phyloP scores from a whole-genome alignment of 2,888 invertebrate genomes.

The Dioctria linearis region DNA sequence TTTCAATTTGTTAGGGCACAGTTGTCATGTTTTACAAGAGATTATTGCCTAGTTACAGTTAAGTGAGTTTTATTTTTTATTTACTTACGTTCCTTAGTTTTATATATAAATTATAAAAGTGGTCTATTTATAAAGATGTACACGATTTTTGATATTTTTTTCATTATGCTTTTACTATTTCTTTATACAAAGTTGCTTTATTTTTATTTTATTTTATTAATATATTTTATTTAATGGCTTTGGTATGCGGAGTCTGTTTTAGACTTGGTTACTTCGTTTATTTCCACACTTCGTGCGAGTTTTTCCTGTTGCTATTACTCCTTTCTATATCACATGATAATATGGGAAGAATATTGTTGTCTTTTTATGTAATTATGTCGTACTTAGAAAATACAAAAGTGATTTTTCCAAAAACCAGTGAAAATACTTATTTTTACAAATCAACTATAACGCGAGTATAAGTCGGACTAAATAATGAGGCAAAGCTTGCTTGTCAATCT shows the following conservation, averaged over 20 bases:
- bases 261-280: conserved; percentile 48
- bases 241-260: conserved; percentile 56
- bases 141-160: conserved; percentile 39
- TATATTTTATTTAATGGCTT: conserved; percentile 56
- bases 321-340: no score
- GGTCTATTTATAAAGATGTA: conserved; percentile 57
- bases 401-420: no score
- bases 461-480: no score
- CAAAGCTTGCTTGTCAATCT: no score
- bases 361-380: no score
- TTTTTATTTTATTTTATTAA: conserved; percentile 15
- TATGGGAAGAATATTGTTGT: no score
- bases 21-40: conserved; percentile 29
- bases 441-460: no score
- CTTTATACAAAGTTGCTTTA: conserved; percentile 37
- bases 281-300: conserved; percentile 7
- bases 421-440: no score
- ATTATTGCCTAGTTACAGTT: conserved; percentile 49
- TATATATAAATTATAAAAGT: conserved; percentile 47
- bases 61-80: conserved; percentile 11
- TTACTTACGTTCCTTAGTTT: conserved; percentile 10
- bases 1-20: conserved; percentile 4
- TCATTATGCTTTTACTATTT: conserved; percentile 42
- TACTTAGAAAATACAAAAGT: no score
- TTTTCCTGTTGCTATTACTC: background rate